Evolutionary conservation across 2,113 vertebrate species (phyloP).

Genomic region (Carassius carassius): DNA sequence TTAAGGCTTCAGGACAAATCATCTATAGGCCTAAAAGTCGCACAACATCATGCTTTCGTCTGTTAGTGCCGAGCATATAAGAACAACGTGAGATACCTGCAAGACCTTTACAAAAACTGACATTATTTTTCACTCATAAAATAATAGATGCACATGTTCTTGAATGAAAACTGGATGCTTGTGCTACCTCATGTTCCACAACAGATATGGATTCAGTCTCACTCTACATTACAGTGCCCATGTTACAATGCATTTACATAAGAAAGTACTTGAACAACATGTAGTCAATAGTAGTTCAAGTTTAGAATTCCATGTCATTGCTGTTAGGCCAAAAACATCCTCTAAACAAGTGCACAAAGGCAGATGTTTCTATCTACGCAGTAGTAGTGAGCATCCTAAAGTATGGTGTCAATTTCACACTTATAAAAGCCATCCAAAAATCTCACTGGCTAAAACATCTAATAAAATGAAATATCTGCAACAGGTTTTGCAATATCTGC

Average conservation of each 20-base stretch:
- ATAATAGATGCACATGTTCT: constrained; percentile 2
- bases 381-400: background rate
- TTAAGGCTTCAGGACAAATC: constrained; percentile 36
- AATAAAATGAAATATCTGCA: background rate
- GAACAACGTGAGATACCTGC: background rate
- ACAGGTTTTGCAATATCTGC: background rate
- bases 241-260: background rate
- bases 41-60: background rate
- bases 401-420: background rate
- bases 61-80: background rate
- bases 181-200: constrained; percentile 7
- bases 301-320: background rate
- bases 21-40: constrained; percentile 7
- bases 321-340: background rate
- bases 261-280: background rate
- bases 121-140: background rate
- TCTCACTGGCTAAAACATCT: background rate
- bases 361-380: background rate
- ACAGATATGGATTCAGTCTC: background rate
- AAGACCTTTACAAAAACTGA: constrained; percentile 1
- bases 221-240: constrained; percentile 5
- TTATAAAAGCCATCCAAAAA: background rate
- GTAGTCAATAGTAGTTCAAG: background rate
- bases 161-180: constrained; percentile 4
- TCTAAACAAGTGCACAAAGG: background rate